Evolutionary conservation across 2,888 invertebrate genomes (phyloP).

Genomic region (Drosophila subquinaria): DNA sequence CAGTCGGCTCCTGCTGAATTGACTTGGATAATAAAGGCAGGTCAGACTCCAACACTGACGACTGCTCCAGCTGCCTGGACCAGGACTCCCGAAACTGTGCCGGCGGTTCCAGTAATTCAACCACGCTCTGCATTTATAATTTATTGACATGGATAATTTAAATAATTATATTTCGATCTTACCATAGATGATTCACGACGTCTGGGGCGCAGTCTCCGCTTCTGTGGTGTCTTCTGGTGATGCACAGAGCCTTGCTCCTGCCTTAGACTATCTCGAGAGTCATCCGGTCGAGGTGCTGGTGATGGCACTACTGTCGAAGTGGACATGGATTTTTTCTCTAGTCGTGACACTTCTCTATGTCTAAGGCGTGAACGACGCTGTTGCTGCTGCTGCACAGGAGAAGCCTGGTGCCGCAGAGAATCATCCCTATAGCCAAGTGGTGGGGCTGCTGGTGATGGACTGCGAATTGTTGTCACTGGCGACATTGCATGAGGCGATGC

Average conservation of each 20-base stretch:
- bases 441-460: constrained; percentile 21
- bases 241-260: neutral
- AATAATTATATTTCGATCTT: neutral
- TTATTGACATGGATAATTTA: neutral
- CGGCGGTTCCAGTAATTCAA: constrained; percentile 37
- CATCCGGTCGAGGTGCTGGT: neutral
- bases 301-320: neutral
- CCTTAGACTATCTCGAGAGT: neutral
- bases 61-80: constrained; percentile 4
- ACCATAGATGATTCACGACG: constrained; percentile 21
- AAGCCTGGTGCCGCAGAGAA: neutral
- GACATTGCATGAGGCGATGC: neutral
- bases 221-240: neutral
- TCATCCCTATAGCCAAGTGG: constrained; percentile 31
- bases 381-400: neutral
- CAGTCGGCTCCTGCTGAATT: neutral
- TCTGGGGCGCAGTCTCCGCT: neutral
- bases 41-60: neutral
- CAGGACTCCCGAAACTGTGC: constrained; percentile 28
- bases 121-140: constrained; percentile 24
- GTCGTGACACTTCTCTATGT: neutral
- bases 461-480: neutral
- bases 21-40: neutral
- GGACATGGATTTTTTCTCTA: neutral
- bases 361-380: neutral